These are phyloP conservation scores for Panagrolaimus sp. DNA, from an alignment of 1,140 invertebrate species.

Conservation along the genomic window DNA sequence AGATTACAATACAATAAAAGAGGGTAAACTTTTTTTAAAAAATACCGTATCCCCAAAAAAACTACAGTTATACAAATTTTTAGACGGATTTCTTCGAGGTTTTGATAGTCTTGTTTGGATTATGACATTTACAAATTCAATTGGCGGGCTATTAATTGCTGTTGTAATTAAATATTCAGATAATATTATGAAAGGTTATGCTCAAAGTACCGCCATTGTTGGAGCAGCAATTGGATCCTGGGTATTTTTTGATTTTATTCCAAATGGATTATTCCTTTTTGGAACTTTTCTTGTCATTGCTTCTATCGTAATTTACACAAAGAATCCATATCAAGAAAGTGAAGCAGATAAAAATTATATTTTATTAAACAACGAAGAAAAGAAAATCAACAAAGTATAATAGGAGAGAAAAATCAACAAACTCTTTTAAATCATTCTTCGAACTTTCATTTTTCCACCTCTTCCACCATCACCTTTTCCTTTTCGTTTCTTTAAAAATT, in stretches of 20 bases:
- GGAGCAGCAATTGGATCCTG: conserved; percentile 57
- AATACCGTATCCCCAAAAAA: background rate
- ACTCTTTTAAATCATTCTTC: background rate
- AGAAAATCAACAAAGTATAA: conserved; percentile 14
- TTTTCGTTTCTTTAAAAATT: conserved; percentile 69
- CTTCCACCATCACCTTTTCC: conserved; percentile 2
- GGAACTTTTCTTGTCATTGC: conserved; percentile 48
- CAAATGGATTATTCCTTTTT: conserved; percentile 50
- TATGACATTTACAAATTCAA: conserved; percentile 73
- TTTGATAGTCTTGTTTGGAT: conserved; percentile 77
- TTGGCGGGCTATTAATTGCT: conserved; percentile 80
- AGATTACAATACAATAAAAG: conserved; percentile 5
- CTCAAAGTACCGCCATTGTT: conserved; percentile 69
- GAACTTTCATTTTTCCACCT: background rate
- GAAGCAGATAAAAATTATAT: too few relatives aligned
- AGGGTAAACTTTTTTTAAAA: background rate
- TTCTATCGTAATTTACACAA: conserved; percentile 44
- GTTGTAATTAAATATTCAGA: conserved; percentile 90
- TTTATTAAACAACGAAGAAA: background rate
- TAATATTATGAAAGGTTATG: conserved; percentile 77
- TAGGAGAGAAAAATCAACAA: background rate
- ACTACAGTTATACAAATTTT: background rate
- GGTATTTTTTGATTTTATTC: conserved; percentile 55
- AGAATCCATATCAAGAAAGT: conserved; percentile 25
- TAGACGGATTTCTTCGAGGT: conserved; percentile 61